Percentiles rank a stretch among this genome's conserved stretches.
Conservation (phyloP, 2,888 invertebrate species). For the Scaptomyza tumidula region DNA sequence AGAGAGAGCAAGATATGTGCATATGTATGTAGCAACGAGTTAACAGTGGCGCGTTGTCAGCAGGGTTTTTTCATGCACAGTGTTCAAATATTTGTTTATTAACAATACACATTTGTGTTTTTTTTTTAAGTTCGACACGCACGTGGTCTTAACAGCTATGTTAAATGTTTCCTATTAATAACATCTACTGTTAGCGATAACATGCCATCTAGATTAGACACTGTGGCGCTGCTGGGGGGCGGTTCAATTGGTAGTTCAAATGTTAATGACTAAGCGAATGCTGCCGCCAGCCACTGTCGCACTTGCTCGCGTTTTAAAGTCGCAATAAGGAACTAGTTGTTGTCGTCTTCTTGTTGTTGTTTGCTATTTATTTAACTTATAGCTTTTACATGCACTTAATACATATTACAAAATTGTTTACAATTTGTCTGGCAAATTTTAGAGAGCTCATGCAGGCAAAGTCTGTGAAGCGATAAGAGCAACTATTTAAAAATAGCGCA, state of each 20-base stretch:
- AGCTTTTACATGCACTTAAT: constrained; percentile 27
- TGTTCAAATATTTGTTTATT: not conserved
- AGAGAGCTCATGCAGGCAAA: constrained; percentile 40
- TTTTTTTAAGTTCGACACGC: not conserved
- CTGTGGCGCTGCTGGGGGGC: constrained; percentile 45
- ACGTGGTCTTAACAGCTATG: constrained; percentile 12
- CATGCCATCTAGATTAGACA: constrained; percentile 53
- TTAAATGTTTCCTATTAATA: constrained; percentile 21
- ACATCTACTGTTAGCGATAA: constrained; percentile 20
- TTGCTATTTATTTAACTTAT: constrained; percentile 39
- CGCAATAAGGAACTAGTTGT: constrained; percentile 58
- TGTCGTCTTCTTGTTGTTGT: constrained; percentile 11
- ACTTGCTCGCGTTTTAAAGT: constrained; percentile 55
- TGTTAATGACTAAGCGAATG: constrained; percentile 64
- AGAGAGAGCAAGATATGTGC: not conserved
- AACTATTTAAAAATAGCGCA: constrained; percentile 44
- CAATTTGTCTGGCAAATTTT: constrained; percentile 60
- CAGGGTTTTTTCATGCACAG: not conserved
- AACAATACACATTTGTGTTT: not conserved
- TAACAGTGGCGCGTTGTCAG: constrained; percentile 18
- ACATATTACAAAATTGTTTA: constrained; percentile 60
- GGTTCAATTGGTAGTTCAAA: constrained; percentile 44
- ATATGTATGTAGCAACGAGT: not conserved
- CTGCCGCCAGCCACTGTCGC: constrained; percentile 8
- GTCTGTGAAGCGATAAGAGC: constrained; percentile 51